Evolutionary conservation across 2,888 invertebrate genomes (phyloP), one percentile per base, ranked within the genome.

Genomic region (Meiosimyza platycephala): DNA sequence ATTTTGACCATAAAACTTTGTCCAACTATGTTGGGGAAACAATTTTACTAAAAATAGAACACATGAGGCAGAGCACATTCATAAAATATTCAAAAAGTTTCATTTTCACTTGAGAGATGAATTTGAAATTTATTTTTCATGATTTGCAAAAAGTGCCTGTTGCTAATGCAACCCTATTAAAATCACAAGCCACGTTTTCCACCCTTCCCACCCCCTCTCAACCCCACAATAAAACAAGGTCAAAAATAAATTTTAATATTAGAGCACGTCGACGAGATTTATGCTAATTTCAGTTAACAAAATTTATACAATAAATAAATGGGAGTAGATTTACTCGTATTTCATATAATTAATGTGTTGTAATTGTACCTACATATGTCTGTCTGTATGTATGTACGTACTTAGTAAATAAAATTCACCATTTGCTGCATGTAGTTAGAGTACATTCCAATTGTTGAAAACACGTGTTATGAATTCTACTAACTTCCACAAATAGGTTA

Each of bases 31-130:
- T 40, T 40, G 6, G 7, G 40, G 7, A 40, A 40, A 40, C 40
- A 6, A 40, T 40, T 6, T 9, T 2, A 40, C 40, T 40, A 9
- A 40, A 40, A 40, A 40, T 40, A 15, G 59, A 5, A 28, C 28
- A 60, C 59, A 60, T 15, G 12, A 28, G 28, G 28, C 28, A 28
- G 28, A n/a, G 15, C 59, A 18, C 11, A 28, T 15, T 28, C 22
- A 60, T 59, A 18, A 59, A 59, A 59, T 59, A 59, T 60, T 60
- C 59, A 15, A 63, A 63, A 70, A 70, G 63, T 70, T 70, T 47
- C 54, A 54, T 54, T 70, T 70, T 70, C 70, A 47, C 63, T 54
- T 63, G 63, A 63, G 40, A 40, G 54, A 63, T 70, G 47, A 22
- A 57, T 47, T 62, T 54, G 22, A 62, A 63, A 70, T 63, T 63